Base-by-base conservation (phyloP, 2,797 vertebrate genomes). In the Sebastes trivittatus region DNA sequence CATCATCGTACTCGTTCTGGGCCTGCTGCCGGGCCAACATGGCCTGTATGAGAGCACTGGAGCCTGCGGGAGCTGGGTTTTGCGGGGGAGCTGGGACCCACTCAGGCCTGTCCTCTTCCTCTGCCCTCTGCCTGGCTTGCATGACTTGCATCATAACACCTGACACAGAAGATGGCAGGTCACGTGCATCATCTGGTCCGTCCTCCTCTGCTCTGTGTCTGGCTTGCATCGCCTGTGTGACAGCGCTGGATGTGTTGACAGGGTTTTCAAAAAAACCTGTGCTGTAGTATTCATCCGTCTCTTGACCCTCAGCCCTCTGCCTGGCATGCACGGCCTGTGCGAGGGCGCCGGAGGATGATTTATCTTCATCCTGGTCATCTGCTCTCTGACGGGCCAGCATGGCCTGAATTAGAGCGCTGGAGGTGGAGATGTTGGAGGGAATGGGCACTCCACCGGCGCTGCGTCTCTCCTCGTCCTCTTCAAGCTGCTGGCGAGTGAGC, bases 11-110 rank as follows among this genome's bases (percentile, higher is more conserved):
- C 75, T 95, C 95, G 22, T 95, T 93, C 88, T 95, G 94, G 20
- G 91, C 93, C 72, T 93, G 90, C 27, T 93, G 93, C 6, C 94
- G 89, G 59, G 94, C 95, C 83, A 95, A 63, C 94, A 96, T 95
- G 77, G 95, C 95, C 90, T 95, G 94, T 69, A 95, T 94, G 38
- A 95, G 93, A 16, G 94, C 93, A 18, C 93, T 95, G 64, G 94
- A 91, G 18, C 87, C 81, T 9, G 85, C 5, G 1, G 87, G 72
- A 23, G 67, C 71, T 4, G 34, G 20, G 70, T 84, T 85, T 58
- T 87, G 83, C 11, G 65, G 27, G 1, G 72, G 56, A 61, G 69
- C 27, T 18, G 80, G 59, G 14, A 16, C 36, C 83, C 77, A 66
- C 11, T 75, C 46, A 63, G 64, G 59, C 64, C 82, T 46, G 1